Base-by-base conservation (phyloP, 1,140 invertebrate species). In the Argopecten irradians region DNA sequence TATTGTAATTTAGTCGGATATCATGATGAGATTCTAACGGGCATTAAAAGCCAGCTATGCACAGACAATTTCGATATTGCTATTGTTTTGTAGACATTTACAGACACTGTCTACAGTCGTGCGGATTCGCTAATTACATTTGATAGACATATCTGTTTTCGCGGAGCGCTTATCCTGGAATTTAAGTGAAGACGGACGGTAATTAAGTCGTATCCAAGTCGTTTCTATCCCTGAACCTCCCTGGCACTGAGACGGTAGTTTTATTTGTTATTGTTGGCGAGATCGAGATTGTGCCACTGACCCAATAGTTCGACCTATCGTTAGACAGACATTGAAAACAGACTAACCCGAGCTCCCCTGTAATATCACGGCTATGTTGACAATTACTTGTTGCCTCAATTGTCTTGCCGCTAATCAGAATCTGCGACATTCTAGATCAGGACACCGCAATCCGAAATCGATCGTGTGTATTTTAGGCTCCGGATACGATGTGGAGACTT, bases 401-500 rank as follows among this genome's bases (percentile, higher is more conserved):
- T 71, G 55, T 71, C 28, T 11, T 71, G 55, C n/a, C 55, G 55
- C 22, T 71, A 71, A 71, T 71, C 55, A n/a, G 55, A 71, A 71
- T 46, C 55, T 71, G 55, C 55, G 55, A 22, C 55, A 11, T n/a
- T 28, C 55, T 71, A 71, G 55, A 71, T 71, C 55, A 28, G 55
- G 55, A n/a, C n/a, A 22, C 55, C 55, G 55, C 55, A 71, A 71
- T 71, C 55, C 28, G 55, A 71, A 71, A 71, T 71, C 55, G 55
- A 71, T 71, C 55, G 55, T 71, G 55, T 71, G 55, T 71, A 71
- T 71, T 71, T 71, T 71, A 22, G 55, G 55, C n/a, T 71, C 55
- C n/a, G n/a, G 22, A 71, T 71, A 71, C 55, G 55, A 71, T 71
- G 1, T 16, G 16, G 22, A n/a, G n/a, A 71, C 55, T 71, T 71